phyloP scores from a whole-genome alignment of 2,113 vertebrate species.

The Callionymus lyra region DNA sequence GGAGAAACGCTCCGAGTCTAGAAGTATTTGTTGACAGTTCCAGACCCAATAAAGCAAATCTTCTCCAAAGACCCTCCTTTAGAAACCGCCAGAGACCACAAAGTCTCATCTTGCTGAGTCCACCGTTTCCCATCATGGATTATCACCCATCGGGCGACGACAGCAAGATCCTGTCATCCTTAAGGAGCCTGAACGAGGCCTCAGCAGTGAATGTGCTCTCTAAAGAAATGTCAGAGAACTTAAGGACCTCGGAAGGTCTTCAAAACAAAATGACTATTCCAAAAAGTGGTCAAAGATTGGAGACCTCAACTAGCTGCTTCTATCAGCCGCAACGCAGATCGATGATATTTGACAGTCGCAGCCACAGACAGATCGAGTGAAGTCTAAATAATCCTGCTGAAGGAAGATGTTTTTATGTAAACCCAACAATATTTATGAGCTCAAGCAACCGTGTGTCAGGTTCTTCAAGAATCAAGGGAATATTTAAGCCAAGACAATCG shows the following conservation, averaged over 20 bases:
- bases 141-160: conserved; percentile 78
- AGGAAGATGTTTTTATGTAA: neutral
- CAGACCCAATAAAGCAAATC: conserved; percentile 72
- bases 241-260: conserved; percentile 68
- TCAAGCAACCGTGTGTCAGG: too few relatives aligned
- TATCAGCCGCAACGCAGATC: conserved; percentile 96
- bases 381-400: too few relatives aligned
- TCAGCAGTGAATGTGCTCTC: conserved; percentile 66
- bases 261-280: conserved; percentile 96
- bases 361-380: conserved; percentile 86
- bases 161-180: conserved; percentile 77
- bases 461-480: too few relatives aligned
- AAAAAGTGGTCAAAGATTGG: conserved; percentile 93
- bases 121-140: conserved; percentile 95
- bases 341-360: conserved; percentile 92
- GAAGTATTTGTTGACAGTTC: conserved; percentile 79
- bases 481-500: too few relatives aligned
- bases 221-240: conserved; percentile 71
- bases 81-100: conserved; percentile 90
- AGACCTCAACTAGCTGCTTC: conserved; percentile 97
- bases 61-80: conserved; percentile 81
- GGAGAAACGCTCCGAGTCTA: conserved; percentile 75
- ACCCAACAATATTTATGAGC: too few relatives aligned
- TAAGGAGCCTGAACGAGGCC: conserved; percentile 75
- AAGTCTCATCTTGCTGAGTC: conserved; percentile 93